phyloP scores from a whole-genome alignment of 2,888 invertebrate genomes.

The Caradrina clavipalpis region DNA sequence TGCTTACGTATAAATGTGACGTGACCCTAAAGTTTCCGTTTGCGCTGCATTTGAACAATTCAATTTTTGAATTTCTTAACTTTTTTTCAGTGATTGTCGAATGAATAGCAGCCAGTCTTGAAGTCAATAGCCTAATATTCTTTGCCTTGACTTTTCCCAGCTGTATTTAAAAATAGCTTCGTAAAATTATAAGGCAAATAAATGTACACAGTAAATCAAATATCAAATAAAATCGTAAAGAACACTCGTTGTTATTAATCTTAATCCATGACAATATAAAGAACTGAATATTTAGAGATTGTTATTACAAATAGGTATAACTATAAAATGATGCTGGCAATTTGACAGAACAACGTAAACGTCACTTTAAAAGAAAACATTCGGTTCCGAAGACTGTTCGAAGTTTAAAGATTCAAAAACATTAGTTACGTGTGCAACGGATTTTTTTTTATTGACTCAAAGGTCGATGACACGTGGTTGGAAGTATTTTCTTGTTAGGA shows the following conservation, averaged over 20 bases:
- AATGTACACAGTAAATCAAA: conserved; percentile 53
- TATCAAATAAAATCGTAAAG: conserved; percentile 51
- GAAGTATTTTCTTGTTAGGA: conserved; percentile 37
- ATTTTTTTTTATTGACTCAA: conserved; percentile 42
- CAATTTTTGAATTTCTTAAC: no score
- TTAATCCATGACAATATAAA: conserved; percentile 43
- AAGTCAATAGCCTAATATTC: conserved; percentile 17
- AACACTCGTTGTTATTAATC: conserved; percentile 46
- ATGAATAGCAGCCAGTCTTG: not conserved
- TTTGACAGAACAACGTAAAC: conserved; percentile 46
- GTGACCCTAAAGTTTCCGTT: not conserved
- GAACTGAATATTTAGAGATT: conserved; percentile 41
- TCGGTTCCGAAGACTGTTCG: conserved; percentile 42
- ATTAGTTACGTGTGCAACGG: conserved; percentile 72
- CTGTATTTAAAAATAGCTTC: not conserved
- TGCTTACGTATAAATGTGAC: conserved; percentile 16
- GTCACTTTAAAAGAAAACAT: conserved; percentile 35
- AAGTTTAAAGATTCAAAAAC: conserved; percentile 53
- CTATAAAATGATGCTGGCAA: conserved; percentile 57
- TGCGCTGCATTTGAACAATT: no score
- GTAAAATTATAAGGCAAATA: conserved; percentile 31
- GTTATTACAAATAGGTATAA: conserved; percentile 12
- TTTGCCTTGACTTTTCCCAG: conserved; percentile 1
- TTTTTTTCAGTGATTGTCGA: not conserved
- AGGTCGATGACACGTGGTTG: conserved; percentile 56